Evolutionary conservation across 2,113 vertebrate genomes (phyloP).

Genomic region (Willisornis vidua): DNA sequence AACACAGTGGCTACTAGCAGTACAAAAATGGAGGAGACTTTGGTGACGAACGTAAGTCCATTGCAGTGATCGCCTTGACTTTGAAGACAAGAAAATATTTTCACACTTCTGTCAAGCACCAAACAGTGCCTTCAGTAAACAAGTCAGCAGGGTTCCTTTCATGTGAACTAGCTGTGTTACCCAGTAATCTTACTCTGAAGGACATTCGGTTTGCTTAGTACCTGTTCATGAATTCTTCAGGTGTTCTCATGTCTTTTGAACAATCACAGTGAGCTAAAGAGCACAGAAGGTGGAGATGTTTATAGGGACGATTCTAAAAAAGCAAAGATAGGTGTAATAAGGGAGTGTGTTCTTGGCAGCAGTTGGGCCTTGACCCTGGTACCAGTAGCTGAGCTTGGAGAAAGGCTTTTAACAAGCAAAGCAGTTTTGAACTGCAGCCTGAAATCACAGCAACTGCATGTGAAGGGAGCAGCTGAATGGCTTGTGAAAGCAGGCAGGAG

Average conservation of each 20-base stretch:
- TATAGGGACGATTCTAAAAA: not conserved
- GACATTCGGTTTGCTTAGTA: not conserved
- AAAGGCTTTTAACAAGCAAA: not conserved
- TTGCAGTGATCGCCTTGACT: slow-evolving; percentile 53
- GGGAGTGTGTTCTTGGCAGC: not conserved
- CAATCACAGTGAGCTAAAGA: not conserved
- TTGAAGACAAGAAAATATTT: slow-evolving; percentile 62
- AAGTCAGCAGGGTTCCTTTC: slow-evolving; percentile 17
- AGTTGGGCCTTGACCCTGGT: not conserved
- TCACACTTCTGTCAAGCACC: not conserved
- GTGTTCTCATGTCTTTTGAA: slow-evolving; percentile 13
- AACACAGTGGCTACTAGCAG: slow-evolving; percentile 89
- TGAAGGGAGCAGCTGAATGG: not conserved
- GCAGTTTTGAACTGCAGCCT: not conserved
- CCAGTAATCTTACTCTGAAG: not conserved
- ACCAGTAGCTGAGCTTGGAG: not conserved
- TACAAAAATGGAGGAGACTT: slow-evolving; percentile 93
- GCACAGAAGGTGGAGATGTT: not conserved
- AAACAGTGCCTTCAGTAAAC: slow-evolving; percentile 14
- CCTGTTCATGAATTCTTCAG: not conserved
- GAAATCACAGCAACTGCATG: not conserved
- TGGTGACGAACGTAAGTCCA: slow-evolving; percentile 92
- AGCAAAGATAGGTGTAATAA: not conserved
- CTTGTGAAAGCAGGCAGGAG: not conserved
- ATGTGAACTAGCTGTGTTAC: not conserved